These are phyloP conservation scores for Acholoe squamosa DNA, from an alignment of 2,888 invertebrate species.

Conservation along the genomic window DNA sequence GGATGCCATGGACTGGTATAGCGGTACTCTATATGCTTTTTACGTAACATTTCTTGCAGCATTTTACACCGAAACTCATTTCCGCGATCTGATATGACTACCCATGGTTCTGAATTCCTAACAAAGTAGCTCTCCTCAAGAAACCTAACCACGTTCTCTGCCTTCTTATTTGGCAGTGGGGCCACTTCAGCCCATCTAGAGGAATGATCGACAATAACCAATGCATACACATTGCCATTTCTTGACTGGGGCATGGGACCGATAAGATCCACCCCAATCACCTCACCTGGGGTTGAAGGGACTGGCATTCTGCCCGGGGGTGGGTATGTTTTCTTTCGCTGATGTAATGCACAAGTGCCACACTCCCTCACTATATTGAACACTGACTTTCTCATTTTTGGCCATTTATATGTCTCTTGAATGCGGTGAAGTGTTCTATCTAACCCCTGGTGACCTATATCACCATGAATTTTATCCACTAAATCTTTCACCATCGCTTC, in stretches of 20 bases:
- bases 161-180: neutral
- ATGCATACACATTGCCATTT: neutral
- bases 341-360: neutral
- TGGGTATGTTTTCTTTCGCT: neutral
- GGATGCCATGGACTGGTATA: neutral
- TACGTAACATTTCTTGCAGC: neutral
- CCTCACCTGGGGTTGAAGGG: neutral
- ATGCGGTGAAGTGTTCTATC: neutral
- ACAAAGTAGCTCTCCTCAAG: neutral
- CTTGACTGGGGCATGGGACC: neutral
- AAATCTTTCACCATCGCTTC: neutral
- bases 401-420: neutral
- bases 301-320: no score
- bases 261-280: neutral
- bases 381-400: neutral
- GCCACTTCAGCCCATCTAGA: neutral
- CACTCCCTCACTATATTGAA: neutral
- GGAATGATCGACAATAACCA: neutral
- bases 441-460: neutral
- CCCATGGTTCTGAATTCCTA: neutral
- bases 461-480: neutral
- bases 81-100: neutral
- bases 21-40: neutral
- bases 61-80: neutral
- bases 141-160: neutral